These are phyloP conservation scores for Fregata magnificens DNA, from an alignment of 2,113 vertebrate species.

Conservation along the genomic window DNA sequence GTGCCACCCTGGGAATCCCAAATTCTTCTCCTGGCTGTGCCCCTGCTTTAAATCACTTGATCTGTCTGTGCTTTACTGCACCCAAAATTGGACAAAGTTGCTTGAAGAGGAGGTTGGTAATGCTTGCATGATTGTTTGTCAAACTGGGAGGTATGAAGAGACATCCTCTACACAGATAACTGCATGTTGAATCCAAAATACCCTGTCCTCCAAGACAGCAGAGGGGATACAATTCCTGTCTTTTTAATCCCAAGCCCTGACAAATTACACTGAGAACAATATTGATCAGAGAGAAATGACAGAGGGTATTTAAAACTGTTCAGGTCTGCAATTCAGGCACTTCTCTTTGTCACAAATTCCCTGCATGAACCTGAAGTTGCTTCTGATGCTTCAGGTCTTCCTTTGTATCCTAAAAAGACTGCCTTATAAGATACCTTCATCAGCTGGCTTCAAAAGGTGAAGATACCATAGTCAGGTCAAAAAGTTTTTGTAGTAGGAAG, in stretches of 20 bases:
- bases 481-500: not conserved
- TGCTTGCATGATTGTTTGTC: not conserved
- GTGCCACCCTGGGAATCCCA: not conserved
- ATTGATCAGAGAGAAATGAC: not conserved
- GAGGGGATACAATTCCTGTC: too few relatives aligned
- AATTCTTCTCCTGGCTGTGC: not conserved
- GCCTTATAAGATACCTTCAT: not conserved
- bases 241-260: not conserved
- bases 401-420: not conserved
- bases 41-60: not conserved
- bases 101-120: not conserved
- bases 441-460: not conserved
- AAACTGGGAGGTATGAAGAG: not conserved
- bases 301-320: not conserved
- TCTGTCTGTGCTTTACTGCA: not conserved
- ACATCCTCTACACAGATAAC: not conserved
- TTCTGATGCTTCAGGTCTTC: not conserved
- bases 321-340: not conserved
- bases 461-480: not conserved
- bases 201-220: not conserved
- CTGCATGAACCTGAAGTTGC: not conserved
- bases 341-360: not conserved
- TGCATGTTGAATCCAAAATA: not conserved
- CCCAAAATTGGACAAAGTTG: not conserved
- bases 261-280: not conserved